phyloP scores from a whole-genome alignment of 2,113 vertebrate species.

The Urocitellus parryii region DNA sequence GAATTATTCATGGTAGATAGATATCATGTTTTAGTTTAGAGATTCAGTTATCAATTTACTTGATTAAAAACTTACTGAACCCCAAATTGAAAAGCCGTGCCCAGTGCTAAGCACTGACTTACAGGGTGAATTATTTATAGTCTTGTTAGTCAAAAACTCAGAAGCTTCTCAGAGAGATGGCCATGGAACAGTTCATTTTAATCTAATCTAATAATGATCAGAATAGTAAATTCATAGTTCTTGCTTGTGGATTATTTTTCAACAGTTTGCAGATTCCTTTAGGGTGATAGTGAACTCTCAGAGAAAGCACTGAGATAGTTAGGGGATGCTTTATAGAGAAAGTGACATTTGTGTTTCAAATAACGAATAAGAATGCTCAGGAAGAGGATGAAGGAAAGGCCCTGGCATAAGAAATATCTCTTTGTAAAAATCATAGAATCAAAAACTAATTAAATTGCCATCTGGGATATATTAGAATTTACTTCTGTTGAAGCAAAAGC shows the following conservation, averaged over 20 bases:
- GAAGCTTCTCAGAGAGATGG: neutral
- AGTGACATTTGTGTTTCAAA: neutral
- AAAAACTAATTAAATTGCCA: neutral
- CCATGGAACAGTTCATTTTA: neutral
- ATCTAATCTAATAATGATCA: neutral
- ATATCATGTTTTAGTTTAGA: neutral
- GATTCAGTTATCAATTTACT: neutral
- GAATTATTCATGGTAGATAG: neutral
- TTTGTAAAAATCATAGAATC: neutral
- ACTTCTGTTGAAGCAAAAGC: neutral
- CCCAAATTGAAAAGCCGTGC: neutral
- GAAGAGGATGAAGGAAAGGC: neutral
- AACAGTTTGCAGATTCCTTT: neutral
- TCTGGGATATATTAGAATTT: neutral
- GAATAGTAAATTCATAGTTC: neutral
- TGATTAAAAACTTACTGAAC: constrained; percentile 3
- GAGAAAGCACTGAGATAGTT: neutral
- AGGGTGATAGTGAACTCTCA: neutral
- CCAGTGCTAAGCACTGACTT: too few species aligned
- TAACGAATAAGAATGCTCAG: neutral
- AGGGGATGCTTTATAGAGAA: neutral
- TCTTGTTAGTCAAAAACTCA: neutral
- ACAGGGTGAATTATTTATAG: neutral
- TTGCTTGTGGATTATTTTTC: neutral
- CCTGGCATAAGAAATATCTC: neutral